Conservation (phyloP, 2,797 vertebrate species). For the Gobionotothen gibberifrons region DNA sequence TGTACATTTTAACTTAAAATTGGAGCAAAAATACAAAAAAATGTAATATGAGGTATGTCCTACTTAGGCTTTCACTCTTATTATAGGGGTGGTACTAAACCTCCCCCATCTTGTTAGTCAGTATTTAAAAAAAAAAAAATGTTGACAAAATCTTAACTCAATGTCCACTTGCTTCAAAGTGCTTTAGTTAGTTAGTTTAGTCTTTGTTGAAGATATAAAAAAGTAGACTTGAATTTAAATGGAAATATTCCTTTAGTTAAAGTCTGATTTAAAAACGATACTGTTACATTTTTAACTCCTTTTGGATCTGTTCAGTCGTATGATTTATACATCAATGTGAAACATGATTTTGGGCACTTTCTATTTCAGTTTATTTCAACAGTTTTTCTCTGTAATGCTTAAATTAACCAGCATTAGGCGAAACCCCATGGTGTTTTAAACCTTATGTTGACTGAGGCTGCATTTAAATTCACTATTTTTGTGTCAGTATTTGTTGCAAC, state of each 20-base stretch:
- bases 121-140: no score
- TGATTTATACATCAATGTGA: constrained; percentile 35
- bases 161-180: not conserved
- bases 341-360: constrained; percentile 1
- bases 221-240: constrained; percentile 3
- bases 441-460: constrained; percentile 9
- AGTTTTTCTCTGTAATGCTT: constrained; percentile 7
- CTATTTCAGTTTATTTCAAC: not conserved
- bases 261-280: constrained; percentile 2
- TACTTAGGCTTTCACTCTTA: not conserved
- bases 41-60: not conserved
- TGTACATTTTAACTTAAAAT: not conserved
- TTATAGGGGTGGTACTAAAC: not conserved
- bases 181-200: not conserved
- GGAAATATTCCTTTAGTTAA: not conserved
- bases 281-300: constrained; percentile 29
- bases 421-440: not conserved
- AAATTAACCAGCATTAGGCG: constrained; percentile 4
- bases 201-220: constrained; percentile 1
- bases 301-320: constrained; percentile 11
- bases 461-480: not conserved
- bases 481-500: not conserved
- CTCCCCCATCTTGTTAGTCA: no score
- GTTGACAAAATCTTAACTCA: not conserved
- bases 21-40: no score